phyloP scores from a whole-genome alignment of 2,888 invertebrate species.

The Ormyrus pomaceus region DNA sequence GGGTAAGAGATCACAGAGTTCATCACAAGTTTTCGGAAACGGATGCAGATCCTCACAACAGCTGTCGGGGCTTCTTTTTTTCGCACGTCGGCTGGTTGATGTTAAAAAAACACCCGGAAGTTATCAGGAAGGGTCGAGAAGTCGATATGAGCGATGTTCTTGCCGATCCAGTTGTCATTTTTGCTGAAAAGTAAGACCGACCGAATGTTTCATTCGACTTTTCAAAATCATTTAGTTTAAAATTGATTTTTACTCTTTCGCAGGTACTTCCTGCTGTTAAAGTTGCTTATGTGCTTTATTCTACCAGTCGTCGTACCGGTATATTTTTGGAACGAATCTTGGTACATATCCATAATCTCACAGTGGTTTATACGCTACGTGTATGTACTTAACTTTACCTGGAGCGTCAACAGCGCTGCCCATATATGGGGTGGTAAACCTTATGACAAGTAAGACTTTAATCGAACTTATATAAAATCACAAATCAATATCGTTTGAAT shows the following conservation, averaged over 20 bases:
- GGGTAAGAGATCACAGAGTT: conserved; percentile 86
- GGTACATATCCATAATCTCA: conserved; percentile 75
- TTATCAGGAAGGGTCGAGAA: conserved; percentile 83
- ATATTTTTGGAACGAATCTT: conserved; percentile 78
- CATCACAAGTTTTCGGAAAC: conserved; percentile 84
- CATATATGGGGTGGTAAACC: conserved; percentile 75
- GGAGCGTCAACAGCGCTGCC: conserved; percentile 80
- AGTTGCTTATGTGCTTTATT: conserved; percentile 78
- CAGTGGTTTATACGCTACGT: conserved; percentile 77
- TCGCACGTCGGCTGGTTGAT: conserved; percentile 95
- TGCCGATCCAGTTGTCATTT: conserved; percentile 85
- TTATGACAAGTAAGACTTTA: conserved; percentile 68
- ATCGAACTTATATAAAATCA: too few relatives aligned
- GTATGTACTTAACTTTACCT: conserved; percentile 78
- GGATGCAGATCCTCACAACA: conserved; percentile 89
- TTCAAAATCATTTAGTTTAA: too few relatives aligned
- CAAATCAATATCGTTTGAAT: too few relatives aligned
- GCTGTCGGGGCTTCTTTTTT: conserved; percentile 91
- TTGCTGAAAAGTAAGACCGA: conserved; percentile 82
- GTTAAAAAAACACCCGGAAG: conserved; percentile 92
- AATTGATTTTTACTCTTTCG: not conserved
- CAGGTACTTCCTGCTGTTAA: conserved; percentile 77
- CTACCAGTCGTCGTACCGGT: conserved; percentile 79
- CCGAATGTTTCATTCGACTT: too few relatives aligned
- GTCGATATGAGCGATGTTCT: conserved; percentile 89